Conservation (phyloP, 2,113 vertebrate species). For the Ahaetulla prasina region DNA sequence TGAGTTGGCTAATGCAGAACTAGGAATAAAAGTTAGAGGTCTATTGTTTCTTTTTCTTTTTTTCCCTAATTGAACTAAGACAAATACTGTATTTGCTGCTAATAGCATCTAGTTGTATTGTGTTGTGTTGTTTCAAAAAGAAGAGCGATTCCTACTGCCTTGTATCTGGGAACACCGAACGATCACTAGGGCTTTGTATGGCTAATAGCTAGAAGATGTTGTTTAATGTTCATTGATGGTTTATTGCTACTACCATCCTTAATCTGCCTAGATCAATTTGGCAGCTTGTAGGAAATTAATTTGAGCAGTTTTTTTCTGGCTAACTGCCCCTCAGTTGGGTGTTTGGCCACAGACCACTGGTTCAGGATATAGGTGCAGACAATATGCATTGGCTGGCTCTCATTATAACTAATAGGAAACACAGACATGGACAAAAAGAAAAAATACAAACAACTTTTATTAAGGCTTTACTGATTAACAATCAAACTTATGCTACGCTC, state of each 20-base stretch:
- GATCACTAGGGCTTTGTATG: background rate
- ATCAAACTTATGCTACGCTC: background rate
- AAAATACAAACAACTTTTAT: background rate
- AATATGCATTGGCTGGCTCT: background rate
- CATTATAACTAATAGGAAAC: background rate
- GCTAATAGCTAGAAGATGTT: background rate
- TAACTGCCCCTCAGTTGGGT: background rate
- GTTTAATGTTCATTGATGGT: background rate
- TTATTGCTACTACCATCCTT: background rate
- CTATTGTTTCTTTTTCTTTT: background rate
- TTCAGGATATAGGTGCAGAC: background rate
- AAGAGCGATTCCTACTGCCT: background rate
- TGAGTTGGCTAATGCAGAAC: background rate
- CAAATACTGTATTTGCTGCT: background rate
- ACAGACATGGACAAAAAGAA: background rate
- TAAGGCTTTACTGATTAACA: background rate
- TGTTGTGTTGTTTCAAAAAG: background rate
- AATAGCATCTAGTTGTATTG: background rate
- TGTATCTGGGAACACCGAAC: background rate
- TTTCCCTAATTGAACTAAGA: background rate
- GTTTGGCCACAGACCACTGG: background rate
- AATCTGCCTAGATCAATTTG: background rate
- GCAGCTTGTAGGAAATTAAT: background rate
- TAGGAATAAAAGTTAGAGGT: background rate
- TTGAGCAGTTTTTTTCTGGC: background rate